A percentile compares a stretch with the other conserved stretches of the same genome.
Conservation (phyloP, 2,113 vertebrate genomes). For the Clarias batrachus region DNA sequence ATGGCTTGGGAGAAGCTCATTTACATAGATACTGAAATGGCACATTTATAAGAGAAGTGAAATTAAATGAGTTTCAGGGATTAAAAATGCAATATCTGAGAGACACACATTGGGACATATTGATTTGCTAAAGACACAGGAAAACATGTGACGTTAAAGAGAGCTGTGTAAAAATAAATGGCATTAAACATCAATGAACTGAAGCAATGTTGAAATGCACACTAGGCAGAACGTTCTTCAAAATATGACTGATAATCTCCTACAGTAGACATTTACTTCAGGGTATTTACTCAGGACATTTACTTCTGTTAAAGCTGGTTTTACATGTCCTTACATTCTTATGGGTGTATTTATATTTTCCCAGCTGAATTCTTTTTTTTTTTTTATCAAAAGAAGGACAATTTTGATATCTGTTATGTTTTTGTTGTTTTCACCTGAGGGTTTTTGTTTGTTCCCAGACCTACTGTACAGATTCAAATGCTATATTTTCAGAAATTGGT, state of each 20-base stretch:
- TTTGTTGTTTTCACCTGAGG: neutral
- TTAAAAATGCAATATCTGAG: too few species aligned
- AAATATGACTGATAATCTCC: neutral
- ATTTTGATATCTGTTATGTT: too few species aligned
- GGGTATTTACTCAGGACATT: neutral
- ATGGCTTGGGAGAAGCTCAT: too few species aligned
- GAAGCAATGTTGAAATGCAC: neutral
- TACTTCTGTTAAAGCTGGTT: neutral
- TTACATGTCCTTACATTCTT: neutral
- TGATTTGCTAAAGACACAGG: too few species aligned
- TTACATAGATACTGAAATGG: too few species aligned
- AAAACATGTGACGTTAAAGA: too few species aligned
- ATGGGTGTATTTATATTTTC: neutral
- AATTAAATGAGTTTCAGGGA: too few species aligned
- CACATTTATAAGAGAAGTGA: too few species aligned
- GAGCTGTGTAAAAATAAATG: neutral
- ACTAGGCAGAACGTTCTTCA: neutral
- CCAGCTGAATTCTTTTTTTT: neutral
- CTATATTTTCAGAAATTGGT: neutral
- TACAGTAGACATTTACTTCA: neutral
- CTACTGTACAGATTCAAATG: neutral
- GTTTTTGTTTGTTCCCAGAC: neutral
- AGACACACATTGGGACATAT: too few species aligned
- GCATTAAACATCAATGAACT: too few species aligned
- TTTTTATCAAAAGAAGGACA: neutral